A percentile compares a stretch with the other conserved stretches of the same genome.
Conservation (phyloP, 2,797 vertebrate genomes). For the Eospalax fontanierii region DNA sequence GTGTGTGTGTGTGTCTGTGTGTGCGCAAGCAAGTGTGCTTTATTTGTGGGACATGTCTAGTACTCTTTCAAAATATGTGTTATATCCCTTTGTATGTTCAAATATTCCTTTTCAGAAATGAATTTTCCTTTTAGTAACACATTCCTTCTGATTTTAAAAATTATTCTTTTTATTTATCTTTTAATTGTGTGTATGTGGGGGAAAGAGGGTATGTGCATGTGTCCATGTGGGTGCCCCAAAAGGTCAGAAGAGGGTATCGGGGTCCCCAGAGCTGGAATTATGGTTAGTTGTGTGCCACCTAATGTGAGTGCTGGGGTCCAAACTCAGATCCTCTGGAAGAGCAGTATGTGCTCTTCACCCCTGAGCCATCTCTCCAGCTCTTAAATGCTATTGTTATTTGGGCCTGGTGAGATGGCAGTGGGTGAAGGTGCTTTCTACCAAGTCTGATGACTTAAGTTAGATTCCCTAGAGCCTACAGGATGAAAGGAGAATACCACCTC, state of each 20-base stretch:
- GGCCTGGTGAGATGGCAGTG: neutral
- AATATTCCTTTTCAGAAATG: conserved; percentile 1
- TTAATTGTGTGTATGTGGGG: neutral
- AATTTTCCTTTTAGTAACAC: conserved; percentile 11
- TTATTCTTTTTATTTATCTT: neutral
- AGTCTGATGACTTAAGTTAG: neutral
- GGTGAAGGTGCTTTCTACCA: neutral
- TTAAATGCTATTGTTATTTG: neutral
- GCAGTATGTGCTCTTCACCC: neutral
- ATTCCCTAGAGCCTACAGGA: neutral
- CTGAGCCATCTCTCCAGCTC: neutral
- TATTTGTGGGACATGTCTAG: neutral
- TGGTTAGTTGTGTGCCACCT: neutral
- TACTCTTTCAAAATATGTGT: neutral
- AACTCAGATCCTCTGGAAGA: too few relatives aligned
- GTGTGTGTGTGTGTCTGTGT: too few relatives aligned
- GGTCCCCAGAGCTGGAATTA: neutral
- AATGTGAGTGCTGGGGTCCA: neutral
- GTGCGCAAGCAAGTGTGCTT: too few relatives aligned
- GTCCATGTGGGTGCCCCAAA: neutral
- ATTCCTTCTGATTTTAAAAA: conserved; percentile 24
- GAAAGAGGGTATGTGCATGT: neutral
- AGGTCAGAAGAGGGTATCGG: neutral
- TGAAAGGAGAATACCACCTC: neutral
- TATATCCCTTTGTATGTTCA: neutral